These are phyloP conservation scores for Hepsetus odoe DNA, from an alignment of 2,113 vertebrate genomes.

Conservation along the genomic window DNA sequence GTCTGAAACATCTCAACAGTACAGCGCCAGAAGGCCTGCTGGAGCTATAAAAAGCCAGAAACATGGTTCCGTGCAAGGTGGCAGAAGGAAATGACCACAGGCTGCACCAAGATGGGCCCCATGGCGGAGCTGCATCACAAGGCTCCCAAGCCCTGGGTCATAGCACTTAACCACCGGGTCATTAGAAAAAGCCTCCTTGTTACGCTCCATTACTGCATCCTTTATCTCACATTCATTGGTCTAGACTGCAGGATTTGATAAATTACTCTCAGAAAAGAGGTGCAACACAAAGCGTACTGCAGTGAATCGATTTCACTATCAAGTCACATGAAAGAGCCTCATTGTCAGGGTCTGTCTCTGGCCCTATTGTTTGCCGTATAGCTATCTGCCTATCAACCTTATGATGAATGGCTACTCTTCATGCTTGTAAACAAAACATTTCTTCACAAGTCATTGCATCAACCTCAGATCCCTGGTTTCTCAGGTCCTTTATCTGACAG, in stretches of 20 bases:
- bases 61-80: conserved; percentile 8
- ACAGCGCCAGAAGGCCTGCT: conserved; percentile 25
- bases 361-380: conserved; percentile 20
- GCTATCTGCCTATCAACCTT: conserved; percentile 5
- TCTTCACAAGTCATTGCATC: neutral
- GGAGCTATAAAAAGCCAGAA: conserved; percentile 35
- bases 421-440: conserved; percentile 18
- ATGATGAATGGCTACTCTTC: conserved; percentile 28
- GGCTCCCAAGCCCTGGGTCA: conserved; percentile 21
- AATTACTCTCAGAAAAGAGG: conserved; percentile 20
- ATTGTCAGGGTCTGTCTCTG: conserved; percentile 30
- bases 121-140: neutral
- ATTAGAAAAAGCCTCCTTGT: conserved; percentile 29
- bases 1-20: conserved; percentile 51
- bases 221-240: conserved; percentile 12
- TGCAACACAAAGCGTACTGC: conserved; percentile 10
- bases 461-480: neutral
- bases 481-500: neutral
- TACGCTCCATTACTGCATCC: conserved; percentile 8
- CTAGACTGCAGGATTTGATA: conserved; percentile 15
- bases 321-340: conserved; percentile 36
- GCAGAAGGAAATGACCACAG: neutral
- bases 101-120: neutral
- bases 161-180: conserved; percentile 1
- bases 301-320: conserved; percentile 34